Conservation (phyloP, 1,140 invertebrate species). For the Globodera ellingtonae region DNA sequence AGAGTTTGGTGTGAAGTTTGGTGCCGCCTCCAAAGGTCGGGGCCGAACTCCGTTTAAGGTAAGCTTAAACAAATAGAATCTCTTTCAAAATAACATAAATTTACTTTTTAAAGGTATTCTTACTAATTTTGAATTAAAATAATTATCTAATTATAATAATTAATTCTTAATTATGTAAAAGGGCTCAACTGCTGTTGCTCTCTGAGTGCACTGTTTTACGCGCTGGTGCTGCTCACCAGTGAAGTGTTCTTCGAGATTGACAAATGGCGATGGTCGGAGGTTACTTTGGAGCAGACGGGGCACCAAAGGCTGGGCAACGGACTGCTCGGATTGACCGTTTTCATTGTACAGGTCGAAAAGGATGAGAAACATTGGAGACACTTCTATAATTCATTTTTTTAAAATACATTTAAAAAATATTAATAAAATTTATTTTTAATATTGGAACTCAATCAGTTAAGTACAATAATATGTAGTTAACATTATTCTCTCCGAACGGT, state of each 20-base stretch:
- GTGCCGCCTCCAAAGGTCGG: too few relatives aligned
- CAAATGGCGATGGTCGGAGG: slow-evolving; percentile 60
- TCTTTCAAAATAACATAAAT: too few relatives aligned
- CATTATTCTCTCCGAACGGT: background rate
- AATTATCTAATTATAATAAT: too few relatives aligned
- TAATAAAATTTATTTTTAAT: background rate
- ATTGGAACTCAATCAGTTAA: background rate
- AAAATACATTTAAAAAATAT: background rate
- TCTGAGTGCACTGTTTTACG: slow-evolving; percentile 60
- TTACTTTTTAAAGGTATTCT: too few relatives aligned
- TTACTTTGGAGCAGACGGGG: slow-evolving; percentile 53
- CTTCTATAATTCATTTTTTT: background rate
- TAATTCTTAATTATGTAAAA: slow-evolving; percentile 19
- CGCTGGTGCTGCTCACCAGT: slow-evolving; percentile 56
- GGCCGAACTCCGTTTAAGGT: too few relatives aligned
- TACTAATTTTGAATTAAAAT: too few relatives aligned
- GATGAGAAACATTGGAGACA: background rate
- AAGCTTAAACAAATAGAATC: too few relatives aligned
- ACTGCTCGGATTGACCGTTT: slow-evolving; percentile 59
- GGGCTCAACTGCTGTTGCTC: slow-evolving; percentile 56
- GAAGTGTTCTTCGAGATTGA: slow-evolving; percentile 64
- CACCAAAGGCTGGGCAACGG: slow-evolving; percentile 63
- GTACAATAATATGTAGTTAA: background rate
- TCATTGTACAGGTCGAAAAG: slow-evolving; percentile 54
- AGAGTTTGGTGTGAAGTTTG: too few relatives aligned